phyloP scores from a whole-genome alignment of 2,113 vertebrate genomes.

The Cairina moschata region DNA sequence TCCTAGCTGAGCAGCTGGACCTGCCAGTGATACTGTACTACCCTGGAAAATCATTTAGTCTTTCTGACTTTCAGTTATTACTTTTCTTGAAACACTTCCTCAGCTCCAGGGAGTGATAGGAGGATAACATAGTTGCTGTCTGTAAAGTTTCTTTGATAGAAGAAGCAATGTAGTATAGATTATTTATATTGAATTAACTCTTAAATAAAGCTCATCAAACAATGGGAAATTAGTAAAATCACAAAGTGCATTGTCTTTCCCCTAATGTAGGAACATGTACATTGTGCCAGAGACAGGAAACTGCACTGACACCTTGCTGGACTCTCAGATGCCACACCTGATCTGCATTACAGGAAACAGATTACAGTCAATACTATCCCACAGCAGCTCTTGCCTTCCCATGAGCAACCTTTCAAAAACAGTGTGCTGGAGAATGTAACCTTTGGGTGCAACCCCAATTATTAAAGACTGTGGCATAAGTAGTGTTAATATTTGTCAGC shows the following conservation, averaged over 20 bases:
- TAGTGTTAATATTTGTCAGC: neutral
- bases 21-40: neutral
- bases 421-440: neutral
- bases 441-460: neutral
- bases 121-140: neutral
- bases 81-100: neutral
- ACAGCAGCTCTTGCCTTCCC: neutral
- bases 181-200: neutral
- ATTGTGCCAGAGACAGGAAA: rapidly evolving
- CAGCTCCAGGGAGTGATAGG: neutral
- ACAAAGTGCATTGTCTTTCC: neutral
- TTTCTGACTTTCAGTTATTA: neutral
- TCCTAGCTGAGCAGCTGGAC: neutral
- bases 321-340: neutral
- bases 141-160: neutral
- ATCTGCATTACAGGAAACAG: neutral
- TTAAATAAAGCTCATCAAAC: neutral
- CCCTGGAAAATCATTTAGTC: neutral
- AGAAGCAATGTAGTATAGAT: neutral
- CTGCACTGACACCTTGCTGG: neutral
- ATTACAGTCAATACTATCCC: neutral
- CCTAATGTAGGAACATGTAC: rapidly evolving
- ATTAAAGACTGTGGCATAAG: neutral
- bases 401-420: neutral
- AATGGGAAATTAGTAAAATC: neutral